These are phyloP conservation scores for Drosophila serrata DNA, from an alignment of 1,140 invertebrate genomes.

Conservation along the genomic window DNA sequence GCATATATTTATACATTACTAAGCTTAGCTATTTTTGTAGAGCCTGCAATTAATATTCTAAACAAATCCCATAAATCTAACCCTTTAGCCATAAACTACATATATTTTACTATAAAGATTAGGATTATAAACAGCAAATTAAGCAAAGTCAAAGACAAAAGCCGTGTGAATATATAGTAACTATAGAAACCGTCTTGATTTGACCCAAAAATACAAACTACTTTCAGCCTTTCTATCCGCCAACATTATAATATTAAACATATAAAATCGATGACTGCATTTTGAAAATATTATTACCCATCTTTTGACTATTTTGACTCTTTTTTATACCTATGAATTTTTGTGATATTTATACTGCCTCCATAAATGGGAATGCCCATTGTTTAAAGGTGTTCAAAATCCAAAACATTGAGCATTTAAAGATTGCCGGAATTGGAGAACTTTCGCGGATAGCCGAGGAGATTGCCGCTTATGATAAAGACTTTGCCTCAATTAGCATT, in stretches of 20 bases:
- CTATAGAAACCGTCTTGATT: conserved; percentile 5
- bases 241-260: conserved; percentile 10
- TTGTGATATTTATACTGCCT: not conserved
- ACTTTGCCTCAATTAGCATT: conserved; percentile 20
- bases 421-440: conserved; percentile 1
- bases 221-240: not conserved
- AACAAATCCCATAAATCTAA: not conserved
- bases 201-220: conserved; percentile 1
- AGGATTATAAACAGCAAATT: not conserved
- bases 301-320: not conserved
- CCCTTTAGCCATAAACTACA: not conserved
- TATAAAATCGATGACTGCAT: conserved; percentile 5
- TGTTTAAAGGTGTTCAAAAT: conserved; percentile 8
- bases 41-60: not conserved
- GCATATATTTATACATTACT: not conserved
- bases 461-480: conserved; percentile 14
- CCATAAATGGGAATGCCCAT: conserved; percentile 5
- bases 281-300: not conserved
- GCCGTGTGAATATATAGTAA: not conserved
- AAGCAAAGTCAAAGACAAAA: not conserved
- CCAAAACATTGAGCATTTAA: conserved; percentile 1
- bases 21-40: not conserved
- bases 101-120: not conserved
- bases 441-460: not conserved
- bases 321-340: conserved; percentile 2